These are phyloP conservation scores for Poeciliopsis turneri DNA, from an alignment of 2,797 vertebrate species.

Conservation along the genomic window DNA sequence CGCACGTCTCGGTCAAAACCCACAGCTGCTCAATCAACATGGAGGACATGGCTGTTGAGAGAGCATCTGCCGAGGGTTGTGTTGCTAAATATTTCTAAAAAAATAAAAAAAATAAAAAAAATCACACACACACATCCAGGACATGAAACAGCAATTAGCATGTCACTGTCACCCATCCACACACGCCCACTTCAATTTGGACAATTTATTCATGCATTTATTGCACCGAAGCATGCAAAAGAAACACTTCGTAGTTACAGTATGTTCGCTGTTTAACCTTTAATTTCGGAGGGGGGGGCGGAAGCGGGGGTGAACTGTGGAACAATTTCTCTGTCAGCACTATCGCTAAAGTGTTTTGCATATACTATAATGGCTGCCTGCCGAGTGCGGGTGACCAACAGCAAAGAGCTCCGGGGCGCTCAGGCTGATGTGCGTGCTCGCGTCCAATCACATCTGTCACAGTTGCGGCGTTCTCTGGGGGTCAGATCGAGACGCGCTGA, in stretches of 20 bases:
- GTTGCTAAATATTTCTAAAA: constrained; percentile 22
- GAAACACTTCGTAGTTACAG: constrained; percentile 14
- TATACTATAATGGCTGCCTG: constrained; percentile 23
- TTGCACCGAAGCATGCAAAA: constrained; percentile 16
- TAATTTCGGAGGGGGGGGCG: constrained; percentile 12
- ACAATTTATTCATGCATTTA: constrained; percentile 30
- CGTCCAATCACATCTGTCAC: constrained; percentile 71
- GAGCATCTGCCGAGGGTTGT: constrained; percentile 15
- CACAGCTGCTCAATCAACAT: constrained; percentile 32
- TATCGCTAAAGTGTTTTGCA: constrained; percentile 22
- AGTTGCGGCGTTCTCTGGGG: constrained; percentile 57
- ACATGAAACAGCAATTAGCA: constrained; percentile 32
- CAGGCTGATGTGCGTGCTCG: constrained; percentile 50
- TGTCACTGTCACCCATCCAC: constrained; percentile 22
- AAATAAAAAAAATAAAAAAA: background rate
- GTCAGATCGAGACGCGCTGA: constrained; percentile 73
- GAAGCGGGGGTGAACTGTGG: constrained; percentile 23
- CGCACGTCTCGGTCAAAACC: constrained; percentile 32
- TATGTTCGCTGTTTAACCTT: constrained; percentile 26
- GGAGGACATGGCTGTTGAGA: constrained; percentile 22
- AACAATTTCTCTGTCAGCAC: constrained; percentile 22
- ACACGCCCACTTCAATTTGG: constrained; percentile 18
- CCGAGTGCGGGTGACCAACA: constrained; percentile 56
- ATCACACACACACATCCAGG: constrained; percentile 15
- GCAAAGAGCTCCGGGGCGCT: constrained; percentile 37